Base-by-base conservation (phyloP, 30 jellyfish, hydroid and myxozoan genomes). In the Thelohanellus kitauei region DNA sequence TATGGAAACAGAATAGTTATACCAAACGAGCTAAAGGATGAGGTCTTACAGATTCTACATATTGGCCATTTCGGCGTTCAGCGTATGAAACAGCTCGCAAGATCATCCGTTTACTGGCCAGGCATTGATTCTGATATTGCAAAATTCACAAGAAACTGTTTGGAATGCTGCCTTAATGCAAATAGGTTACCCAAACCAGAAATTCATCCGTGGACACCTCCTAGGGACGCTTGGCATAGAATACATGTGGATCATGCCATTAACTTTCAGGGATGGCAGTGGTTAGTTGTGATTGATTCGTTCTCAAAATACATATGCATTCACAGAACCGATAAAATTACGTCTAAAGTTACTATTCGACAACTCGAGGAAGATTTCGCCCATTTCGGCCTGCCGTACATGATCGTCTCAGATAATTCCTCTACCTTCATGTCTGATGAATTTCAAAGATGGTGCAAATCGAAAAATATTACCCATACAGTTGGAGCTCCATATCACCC, bases 101-200 rank as follows among this genome's bases (percentile, higher is more conserved):
- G 53, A 40, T 3, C 65, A 38, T 45, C 65, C 2, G 60, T 51
- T 8, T 41, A 51, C 64, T 51, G 60, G 65, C 64, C 51, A 9
- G 17, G 24, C 5, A 38, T 51, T 18, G 51, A 51, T 31, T 18
- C 20, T 2, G 31, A 37, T 38, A 51, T 41, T 13, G 50, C 9
- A 47, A 37, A 17, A 9, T 15, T 51, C 17, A 10, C 9, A 11
- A 18, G 43, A 2, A 17, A 17, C 16, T 53, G 52, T 27, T 23
- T 14, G 2, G 17, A 18, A 23, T 53, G 67, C 22, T 56, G 45
- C 20, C 57, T 38, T 40, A 56, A 51, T 32, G 34, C 40, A 45
- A 51, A 39, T 35, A 23, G n/a, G 20, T 57, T 35, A 13, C 27
- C 3, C 22, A 51, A 38, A 40, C 25, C 63, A 29, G 51, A 20